Conservation (phyloP, 2,888 invertebrate genomes). For the Thyatira batis region DNA sequence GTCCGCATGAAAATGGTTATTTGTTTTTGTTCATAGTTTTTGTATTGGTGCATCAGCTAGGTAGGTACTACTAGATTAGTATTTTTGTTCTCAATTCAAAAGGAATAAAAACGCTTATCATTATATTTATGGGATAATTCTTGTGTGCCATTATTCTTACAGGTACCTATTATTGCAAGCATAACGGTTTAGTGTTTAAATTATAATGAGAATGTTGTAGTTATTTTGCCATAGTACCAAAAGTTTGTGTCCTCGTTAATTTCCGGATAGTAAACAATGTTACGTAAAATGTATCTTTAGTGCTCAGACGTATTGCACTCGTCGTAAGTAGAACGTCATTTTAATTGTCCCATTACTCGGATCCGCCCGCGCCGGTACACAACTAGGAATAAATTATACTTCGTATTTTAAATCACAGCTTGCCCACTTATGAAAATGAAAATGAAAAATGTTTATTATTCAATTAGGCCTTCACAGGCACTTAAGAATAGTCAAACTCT, state of each 20-base stretch:
- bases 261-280: not conserved
- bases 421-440: not conserved
- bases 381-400: slow-evolving; percentile 30
- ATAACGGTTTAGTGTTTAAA: too few species aligned
- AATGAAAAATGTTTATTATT: too few species aligned
- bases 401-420: slow-evolving; percentile 20
- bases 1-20: slow-evolving; percentile 15
- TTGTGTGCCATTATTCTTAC: too few species aligned
- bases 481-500: too few species aligned
- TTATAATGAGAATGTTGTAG: too few species aligned
- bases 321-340: slow-evolving; percentile 30
- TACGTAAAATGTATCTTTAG: not conserved
- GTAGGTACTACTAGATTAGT: not conserved
- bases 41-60: not conserved
- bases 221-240: too few species aligned
- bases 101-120: too few species aligned
- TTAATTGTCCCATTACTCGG: slow-evolving; percentile 35
- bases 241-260: too few species aligned
- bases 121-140: too few species aligned
- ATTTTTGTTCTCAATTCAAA: too few species aligned
- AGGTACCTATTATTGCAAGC: too few species aligned
- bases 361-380: slow-evolving; percentile 9
- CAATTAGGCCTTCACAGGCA: too few species aligned
- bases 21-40: slow-evolving; percentile 6
- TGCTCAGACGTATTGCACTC: slow-evolving; percentile 2